A percentile compares a stretch with the other conserved stretches of the same genome.
These are phyloP conservation scores for Clivina fossor DNA, from an alignment of 2,888 invertebrate genomes.

Conservation along the genomic window DNA sequence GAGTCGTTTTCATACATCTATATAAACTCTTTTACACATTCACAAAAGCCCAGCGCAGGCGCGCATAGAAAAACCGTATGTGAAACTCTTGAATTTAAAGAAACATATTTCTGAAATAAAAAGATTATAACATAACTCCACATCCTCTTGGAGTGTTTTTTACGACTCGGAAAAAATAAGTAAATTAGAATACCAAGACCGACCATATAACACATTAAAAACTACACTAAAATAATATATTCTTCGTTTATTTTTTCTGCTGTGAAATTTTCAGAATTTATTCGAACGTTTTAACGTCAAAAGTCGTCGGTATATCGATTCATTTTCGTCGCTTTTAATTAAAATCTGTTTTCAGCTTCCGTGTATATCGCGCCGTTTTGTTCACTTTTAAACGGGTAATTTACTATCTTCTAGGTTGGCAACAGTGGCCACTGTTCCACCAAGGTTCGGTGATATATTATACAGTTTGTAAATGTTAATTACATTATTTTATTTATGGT, in stretches of 20 bases:
- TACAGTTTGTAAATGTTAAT: not conserved
- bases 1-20: not conserved
- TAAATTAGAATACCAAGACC: conserved; percentile 26
- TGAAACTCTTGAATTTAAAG: conserved; percentile 28
- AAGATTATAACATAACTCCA: conserved; percentile 25
- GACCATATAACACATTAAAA: conserved; percentile 18
- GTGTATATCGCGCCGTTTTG: conserved; percentile 14
- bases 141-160: conserved; percentile 22
- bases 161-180: conserved; percentile 15
- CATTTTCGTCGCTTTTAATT: conserved; percentile 24
- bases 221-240: too few species aligned
- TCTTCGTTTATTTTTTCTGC: too few species aligned
- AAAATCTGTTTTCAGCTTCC: conserved; percentile 13
- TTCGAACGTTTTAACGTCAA: conserved; percentile 22
- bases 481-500: not conserved
- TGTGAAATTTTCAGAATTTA: conserved; percentile 10
- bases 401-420: conserved; percentile 20
- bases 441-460: conserved; percentile 14
- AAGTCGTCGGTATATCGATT: conserved; percentile 1
- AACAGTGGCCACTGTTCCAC: conserved; percentile 4
- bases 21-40: too few species aligned
- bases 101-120: conserved; percentile 28
- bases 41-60: too few species aligned
- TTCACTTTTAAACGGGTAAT: conserved; percentile 12
- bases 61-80: conserved; percentile 13